These are phyloP conservation scores for Gymnobelideus leadbeateri DNA, from an alignment of 2,113 vertebrate species.

Conservation along the genomic window DNA sequence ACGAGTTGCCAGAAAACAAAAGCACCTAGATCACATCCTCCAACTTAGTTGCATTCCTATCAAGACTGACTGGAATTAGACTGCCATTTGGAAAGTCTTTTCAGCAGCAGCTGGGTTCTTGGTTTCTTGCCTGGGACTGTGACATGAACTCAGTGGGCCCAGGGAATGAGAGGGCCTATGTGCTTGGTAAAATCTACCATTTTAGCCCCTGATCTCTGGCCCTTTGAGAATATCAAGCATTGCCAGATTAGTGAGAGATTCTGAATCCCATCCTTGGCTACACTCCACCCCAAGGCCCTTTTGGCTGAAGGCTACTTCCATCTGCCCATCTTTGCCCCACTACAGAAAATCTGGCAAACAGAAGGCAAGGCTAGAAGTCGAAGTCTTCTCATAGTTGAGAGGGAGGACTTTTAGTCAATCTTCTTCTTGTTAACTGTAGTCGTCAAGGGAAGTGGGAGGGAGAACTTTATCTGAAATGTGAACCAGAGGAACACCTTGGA, in stretches of 20 bases:
- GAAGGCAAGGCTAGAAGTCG: background rate
- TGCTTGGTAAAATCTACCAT: background rate
- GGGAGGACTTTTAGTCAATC: background rate
- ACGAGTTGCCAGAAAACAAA: background rate
- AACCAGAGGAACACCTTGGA: background rate
- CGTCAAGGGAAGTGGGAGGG: background rate
- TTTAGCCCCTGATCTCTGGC: background rate
- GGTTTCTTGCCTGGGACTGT: conserved; percentile 36
- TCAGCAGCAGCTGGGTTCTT: conserved; percentile 24
- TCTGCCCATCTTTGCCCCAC: background rate
- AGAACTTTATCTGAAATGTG: background rate
- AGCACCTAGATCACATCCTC: background rate
- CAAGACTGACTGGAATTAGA: background rate
- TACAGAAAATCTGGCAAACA: background rate
- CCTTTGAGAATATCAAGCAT: background rate
- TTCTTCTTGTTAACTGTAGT: background rate
- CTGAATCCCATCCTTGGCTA: background rate
- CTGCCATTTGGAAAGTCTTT: conserved; percentile 7
- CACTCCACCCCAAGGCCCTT: background rate
- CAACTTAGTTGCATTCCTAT: background rate
- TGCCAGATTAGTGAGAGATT: background rate
- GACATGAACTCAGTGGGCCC: background rate
- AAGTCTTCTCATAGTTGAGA: background rate
- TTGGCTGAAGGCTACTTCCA: background rate
- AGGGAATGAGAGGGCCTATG: background rate